These are phyloP conservation scores for Laterallus jamaicensis DNA, from an alignment of 2,113 vertebrate genomes.

Conservation along the genomic window DNA sequence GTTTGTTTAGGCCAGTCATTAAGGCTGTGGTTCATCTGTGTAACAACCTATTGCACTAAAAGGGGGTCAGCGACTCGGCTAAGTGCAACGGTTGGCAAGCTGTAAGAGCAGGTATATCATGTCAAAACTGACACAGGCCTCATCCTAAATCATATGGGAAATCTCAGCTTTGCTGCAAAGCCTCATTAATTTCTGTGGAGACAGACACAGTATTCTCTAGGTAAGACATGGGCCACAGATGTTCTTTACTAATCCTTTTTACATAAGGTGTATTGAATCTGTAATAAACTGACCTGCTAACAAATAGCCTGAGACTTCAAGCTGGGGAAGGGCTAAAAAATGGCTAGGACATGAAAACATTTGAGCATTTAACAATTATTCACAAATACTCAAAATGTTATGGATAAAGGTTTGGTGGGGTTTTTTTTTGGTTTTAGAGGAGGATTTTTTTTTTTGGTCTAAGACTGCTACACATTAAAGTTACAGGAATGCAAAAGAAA, in stretches of 20 bases:
- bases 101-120: neutral
- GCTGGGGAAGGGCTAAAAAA: neutral
- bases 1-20: neutral
- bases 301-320: neutral
- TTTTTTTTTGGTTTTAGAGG: too few species aligned
- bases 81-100: neutral
- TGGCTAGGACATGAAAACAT: neutral
- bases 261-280: neutral
- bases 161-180: constrained; percentile 5
- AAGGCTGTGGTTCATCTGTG: neutral
- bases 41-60: neutral
- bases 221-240: neutral
- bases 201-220: neutral
- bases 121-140: neutral
- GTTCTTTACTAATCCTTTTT: neutral
- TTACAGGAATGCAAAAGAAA: neutral
- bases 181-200: constrained; percentile 19
- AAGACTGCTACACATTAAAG: neutral
- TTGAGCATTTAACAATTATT: neutral
- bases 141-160: neutral
- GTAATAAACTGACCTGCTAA: neutral
- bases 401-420: neutral
- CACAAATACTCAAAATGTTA: neutral
- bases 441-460: neutral
- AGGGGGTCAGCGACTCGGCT: neutral